phyloP scores from a whole-genome alignment of 2,797 vertebrate genomes.

The Hyperoplus lanceolatus region DNA sequence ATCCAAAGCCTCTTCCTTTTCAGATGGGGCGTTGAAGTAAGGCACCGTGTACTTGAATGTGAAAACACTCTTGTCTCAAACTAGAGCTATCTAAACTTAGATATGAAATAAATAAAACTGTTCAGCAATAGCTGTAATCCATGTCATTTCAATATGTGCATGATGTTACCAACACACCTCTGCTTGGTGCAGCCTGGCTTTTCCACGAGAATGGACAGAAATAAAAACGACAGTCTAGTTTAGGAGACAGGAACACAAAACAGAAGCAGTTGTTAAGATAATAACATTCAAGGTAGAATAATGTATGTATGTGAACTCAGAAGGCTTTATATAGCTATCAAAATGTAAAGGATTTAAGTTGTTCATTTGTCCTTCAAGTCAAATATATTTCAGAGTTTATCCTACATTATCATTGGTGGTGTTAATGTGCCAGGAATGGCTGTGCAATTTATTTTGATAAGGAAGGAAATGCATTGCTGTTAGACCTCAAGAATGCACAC shows the following conservation, averaged over 20 bases:
- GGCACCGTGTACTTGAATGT: constrained; percentile 84
- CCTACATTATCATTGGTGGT: not conserved
- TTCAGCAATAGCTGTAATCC: constrained; percentile 69
- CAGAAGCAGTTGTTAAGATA: not conserved
- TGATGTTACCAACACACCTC: constrained; percentile 22
- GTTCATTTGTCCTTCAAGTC: not conserved
- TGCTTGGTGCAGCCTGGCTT: not conserved
- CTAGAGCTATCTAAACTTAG: constrained; percentile 76
- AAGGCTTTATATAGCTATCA: not conserved
- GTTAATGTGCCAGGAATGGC: no score
- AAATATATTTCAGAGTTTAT: not conserved
- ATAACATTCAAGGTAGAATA: not conserved
- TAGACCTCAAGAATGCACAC: not conserved
- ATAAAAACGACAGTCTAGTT: not conserved
- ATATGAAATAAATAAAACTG: constrained; percentile 78
- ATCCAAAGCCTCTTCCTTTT: constrained; percentile 70
- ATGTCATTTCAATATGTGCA: constrained; percentile 47
- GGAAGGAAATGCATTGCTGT: not conserved
- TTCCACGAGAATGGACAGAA: not conserved
- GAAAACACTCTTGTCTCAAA: constrained; percentile 80
- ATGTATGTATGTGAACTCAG: not conserved
- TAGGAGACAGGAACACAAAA: not conserved
- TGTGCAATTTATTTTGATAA: not conserved
- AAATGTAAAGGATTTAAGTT: not conserved
- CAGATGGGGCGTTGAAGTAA: constrained; percentile 65